Evolutionary conservation across 2,113 vertebrate genomes (phyloP).

Genomic region (Lagopus muta): DNA sequence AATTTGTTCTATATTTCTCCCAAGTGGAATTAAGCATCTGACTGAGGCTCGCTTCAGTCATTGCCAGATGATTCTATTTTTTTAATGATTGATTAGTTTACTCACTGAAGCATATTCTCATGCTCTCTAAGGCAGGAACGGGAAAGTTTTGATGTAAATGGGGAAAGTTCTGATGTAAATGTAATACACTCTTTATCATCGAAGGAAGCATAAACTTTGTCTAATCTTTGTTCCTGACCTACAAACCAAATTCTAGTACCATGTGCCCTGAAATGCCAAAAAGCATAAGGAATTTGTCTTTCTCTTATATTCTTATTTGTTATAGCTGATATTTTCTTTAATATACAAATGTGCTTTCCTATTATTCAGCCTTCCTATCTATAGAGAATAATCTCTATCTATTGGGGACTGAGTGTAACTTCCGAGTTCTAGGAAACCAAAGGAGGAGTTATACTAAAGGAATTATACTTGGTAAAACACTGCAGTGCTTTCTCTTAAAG

Average conservation of each 20-base stretch:
- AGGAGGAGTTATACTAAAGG: background rate
- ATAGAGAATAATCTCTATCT: background rate
- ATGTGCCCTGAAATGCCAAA: background rate
- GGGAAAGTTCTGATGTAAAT: background rate
- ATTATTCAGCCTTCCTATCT: background rate
- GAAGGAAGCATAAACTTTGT: background rate
- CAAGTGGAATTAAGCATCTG: background rate
- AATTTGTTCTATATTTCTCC: background rate
- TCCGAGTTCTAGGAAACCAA: background rate
- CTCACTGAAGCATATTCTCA: background rate
- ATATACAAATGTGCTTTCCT: background rate
- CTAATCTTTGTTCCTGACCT: background rate
- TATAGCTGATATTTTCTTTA: background rate
- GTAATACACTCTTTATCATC: background rate
- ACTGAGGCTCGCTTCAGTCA: background rate
- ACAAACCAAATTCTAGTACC: background rate
- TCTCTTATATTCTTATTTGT: background rate
- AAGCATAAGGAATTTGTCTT: background rate
- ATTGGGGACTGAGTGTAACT: background rate
- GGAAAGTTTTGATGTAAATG: background rate
- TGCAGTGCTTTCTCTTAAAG: background rate
- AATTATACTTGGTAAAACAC: background rate
- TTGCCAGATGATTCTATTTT: background rate
- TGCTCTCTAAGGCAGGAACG: background rate
- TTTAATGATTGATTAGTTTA: background rate